Evolutionary conservation across 1,140 invertebrate species (phyloP), one percentile per base, ranked within the genome.

Genomic region (Calephelis virginiensis): DNA sequence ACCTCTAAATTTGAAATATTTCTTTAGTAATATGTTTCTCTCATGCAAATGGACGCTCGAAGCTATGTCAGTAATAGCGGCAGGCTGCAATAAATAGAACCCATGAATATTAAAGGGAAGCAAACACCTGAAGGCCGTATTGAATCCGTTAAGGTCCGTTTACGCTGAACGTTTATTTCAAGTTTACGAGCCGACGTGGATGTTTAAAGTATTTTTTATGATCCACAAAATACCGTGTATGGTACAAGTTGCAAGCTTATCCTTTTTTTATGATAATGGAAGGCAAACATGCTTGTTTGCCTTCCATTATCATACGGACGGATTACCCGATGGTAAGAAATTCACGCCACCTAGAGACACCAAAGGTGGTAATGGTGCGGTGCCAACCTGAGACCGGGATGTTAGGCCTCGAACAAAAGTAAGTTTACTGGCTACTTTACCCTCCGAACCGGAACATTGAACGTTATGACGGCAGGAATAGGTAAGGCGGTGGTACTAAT

Each of bases 131-230:
- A 64, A 62, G 61, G 61, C 61, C 50, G 50, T 56, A 56, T 56
- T 28, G 50, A 62, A 45, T 46, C 61, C 61, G 61, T 62, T 62
- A 62, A 62, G 43, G 61, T 62, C 40, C 61, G 38, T 62, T 62
- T 62, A 62, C 60, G 60, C 63, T 38, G 11, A 50, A 43, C 63
- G 40, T 50, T 64, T 61, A 61, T 61, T 64, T 53, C 49, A 45
- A 14, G 63, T 53, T 64, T 64, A 64, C 47, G 49, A 50, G 47
- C 49, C 63, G 14, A 53, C 48, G 28, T 43, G 49, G 49, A 53
- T 56, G 63, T 53, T 64, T 53, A 56, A 64, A 64, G 63, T 53
- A 64, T 43, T 53, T 56, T 64, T 64, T 64, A 64, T 50, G 63
- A 64, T 13, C 63, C 49, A 64, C 63, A 64, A 64, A 64, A 64